Evolutionary conservation across 2,797 vertebrate genomes (phyloP).

Genomic region (Aplochiton taeniatus): DNA sequence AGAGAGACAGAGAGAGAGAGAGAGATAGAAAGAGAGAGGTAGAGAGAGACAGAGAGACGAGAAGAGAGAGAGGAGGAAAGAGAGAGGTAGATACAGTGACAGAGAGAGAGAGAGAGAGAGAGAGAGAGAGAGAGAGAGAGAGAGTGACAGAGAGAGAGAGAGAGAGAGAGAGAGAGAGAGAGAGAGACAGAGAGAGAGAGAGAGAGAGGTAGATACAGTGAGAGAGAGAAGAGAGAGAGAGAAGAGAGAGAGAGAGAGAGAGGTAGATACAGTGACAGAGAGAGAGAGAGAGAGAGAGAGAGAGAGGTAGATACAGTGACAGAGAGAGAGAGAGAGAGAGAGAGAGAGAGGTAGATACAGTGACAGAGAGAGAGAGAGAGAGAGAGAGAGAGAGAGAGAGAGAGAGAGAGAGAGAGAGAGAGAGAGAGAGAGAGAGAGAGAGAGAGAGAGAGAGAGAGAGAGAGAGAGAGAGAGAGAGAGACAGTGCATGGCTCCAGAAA

Average conservation of each 20-base stretch:
- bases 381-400: not conserved
- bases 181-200: not conserved
- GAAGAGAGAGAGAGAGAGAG: not conserved
- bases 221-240: not conserved
- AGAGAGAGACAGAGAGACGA: not conserved
- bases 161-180: not conserved
- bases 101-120: not conserved
- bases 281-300: not conserved
- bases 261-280: not conserved
- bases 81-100: not conserved
- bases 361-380: not conserved
- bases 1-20: constrained; percentile 1
- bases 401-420: not conserved
- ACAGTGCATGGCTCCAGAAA: no score
- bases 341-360: not conserved
- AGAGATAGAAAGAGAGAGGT: not conserved
- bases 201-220: not conserved
- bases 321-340: not conserved
- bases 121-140: not conserved
- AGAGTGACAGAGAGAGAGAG: not conserved
- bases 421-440: no score
- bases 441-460: not conserved
- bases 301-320: no score
- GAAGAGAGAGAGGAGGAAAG: not conserved
- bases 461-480: not conserved